Base-by-base conservation (phyloP, 2,888 invertebrate genomes). In the Hydrotaea diabolus region DNA sequence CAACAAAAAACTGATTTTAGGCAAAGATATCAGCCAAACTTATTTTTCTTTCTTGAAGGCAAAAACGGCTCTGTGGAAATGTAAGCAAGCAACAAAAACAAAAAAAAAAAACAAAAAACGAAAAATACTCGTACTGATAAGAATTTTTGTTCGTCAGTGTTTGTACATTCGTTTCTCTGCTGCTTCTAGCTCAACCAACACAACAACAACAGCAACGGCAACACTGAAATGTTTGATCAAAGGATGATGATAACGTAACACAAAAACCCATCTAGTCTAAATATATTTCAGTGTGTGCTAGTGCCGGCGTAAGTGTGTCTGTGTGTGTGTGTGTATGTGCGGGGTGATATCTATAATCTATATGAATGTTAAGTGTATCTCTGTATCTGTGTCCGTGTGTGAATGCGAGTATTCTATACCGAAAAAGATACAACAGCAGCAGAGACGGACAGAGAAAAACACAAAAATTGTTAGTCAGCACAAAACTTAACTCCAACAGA, bases 261-360 rank as follows among this genome's bases (percentile, higher is more conserved):
- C 79, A 85, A 77, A 84, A 82, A 79, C 76, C 85, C 82, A 82
- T 85, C 85, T 85, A 85, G 85, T 85, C 85, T 79, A 82, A 82
- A 85, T 82, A 82, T 77, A 80, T 83, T 71, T 59, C 43, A n/a
- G 15, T 74, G 39, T 57, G 36, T 13, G 55, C 31, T 2, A 31
- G 31, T 4, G 31, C 31, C 31, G 7, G 7, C 39, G 19, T 21
- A 9, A 59, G 15, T 43, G 43, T 57, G 43, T 43, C 73, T 57
- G 19, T 21, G 13, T 74, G 15, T 43, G 43, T 57, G 43, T 43
- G 77, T 85, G 57, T 74, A 82, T 82, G 76, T 85, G 77, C 79
- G 79, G 82, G 82, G 85, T 74, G 85, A 85, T 85, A 85, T 85
- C 85, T 85, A 55, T 77, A 82, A 85, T 85, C 85, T 85, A 85